Base-by-base conservation (phyloP, 2,797 vertebrate species). In the Trachurus trachurus region DNA sequence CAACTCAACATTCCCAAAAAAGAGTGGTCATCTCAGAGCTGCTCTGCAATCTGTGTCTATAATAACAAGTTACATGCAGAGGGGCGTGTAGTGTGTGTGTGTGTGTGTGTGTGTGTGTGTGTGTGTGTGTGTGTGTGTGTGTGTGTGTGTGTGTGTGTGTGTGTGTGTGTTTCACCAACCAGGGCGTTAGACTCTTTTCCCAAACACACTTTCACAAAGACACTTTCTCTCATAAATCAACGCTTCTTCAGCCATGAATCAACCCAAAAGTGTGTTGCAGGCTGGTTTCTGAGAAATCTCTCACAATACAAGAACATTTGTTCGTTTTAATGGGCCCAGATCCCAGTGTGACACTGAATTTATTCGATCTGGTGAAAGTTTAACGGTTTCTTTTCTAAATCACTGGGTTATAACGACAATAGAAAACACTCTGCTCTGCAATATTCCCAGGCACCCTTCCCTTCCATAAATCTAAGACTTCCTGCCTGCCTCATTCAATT, bases 351-450 rank as follows among this genome's bases (percentile, higher is more conserved):
- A 83, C 68, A 40, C 50, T 44, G 72, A 74, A 83, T 86, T 57
- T 83, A 82, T 83, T 75, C 64, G 56, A 52, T 82, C 37, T 71
- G 49, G 47, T 79, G 58, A 83, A 69, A 82, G 58, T 78, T 77
- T 44, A 80, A 76, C 59, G 21, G 53, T 69, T 78, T 77, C 45
- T 76, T 69, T 76, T 83, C 65, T 78, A 87, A 90, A 87, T 89
- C 68, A 84, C 45, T 29, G 66, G 50, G 31, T 66, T 80, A 76
- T 56, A 78, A 69, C 34, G 74, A 85, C 80, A 87, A 85, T 50
- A 80, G 78, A 83, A 83, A 80, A 47, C 79, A 37, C 82, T 81
- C 72, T 72, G 69, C 45, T 70, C 61, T 80, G 86, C 66, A 85
- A 42, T 72, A 74, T 81, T 81, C 77, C 67, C 76, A 81, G 50